Base-by-base conservation (phyloP, 2,113 vertebrate genomes). In the Forbesichthys agassizii region DNA sequence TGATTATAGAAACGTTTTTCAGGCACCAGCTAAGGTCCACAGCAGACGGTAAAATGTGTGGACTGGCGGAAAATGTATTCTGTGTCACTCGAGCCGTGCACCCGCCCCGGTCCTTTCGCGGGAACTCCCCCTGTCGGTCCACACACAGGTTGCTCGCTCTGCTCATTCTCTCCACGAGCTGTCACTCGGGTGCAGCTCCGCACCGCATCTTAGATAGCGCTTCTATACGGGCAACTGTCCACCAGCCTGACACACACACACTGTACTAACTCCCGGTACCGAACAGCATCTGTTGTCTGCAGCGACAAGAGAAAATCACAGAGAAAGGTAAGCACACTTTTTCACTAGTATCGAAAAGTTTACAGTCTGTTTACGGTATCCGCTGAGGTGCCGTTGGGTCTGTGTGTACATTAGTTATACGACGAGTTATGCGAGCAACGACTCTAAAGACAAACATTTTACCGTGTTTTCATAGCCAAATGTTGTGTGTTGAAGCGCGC, bases 91-190 rank as follows among this genome's bases (percentile, higher is more conserved):
- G 62, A 13, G 0, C 9, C 54, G 20, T 84, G 77, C 81, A 83
- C 75, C 88, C 90, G 84, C 90, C 90, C 85, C 79, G 68, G 67
- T 69, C 67, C 68, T 68, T 48, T 70, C 55, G 78, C 78, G 88
- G 90, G 81, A 90, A 91, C 88, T 86, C 87, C 88, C 86, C 87
- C 88, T 83, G 80, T 81, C 61, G 27, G 27, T 27, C 27, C 27
- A 27, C 84, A 83, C 80, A 83, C 80, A 77, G 75, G 79, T 78
- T 77, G 78, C 78, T 77, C 74, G 73, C 74, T 46, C 68, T 75
- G 82, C 84, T 86, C 84, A 88, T 80, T 91, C 82, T 83, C 85
- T 81, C 82, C 71, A 54, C 42, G 79, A 85, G 75, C 88, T 84
- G 87, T 88, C 90, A 87, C 79, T 65, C 75, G 63, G 65, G 49